Base-by-base conservation (phyloP, 2,888 invertebrate genomes). In the Cheilosia scutellata region DNA sequence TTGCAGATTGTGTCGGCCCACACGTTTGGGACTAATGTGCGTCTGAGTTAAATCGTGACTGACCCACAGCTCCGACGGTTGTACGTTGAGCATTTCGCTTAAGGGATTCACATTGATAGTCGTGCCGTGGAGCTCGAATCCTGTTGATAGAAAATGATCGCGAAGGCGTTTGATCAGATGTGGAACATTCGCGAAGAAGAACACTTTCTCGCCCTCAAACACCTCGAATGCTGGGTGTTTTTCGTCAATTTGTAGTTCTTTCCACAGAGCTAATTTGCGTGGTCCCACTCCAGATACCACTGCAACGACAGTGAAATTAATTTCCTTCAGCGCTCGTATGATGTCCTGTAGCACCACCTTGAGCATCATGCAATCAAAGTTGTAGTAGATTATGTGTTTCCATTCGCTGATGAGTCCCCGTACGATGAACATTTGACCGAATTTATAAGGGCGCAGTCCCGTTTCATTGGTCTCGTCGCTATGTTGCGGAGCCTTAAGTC, bases 331-430 rank as follows among this genome's bases (percentile, higher is more conserved):
- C 5, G 27, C 9, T 3, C 49, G 47, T 20, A 78, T 70, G 47
- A 78, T 40, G 29, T 71, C 57, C 13, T 78, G 62, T 1, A 78
- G 4, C 7, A 78, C 40, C 44, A 71, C 31, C 9, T 4, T 29
- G 2, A 63, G 71, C 63, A 78, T 47, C 71, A 71, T 78, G 40
- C 78, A 78, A 16, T 78, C 78, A 29, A 65, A 78, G 51, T 78
- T 65, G 20, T 71, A 78, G 31, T 71, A 78, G 40, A 78, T 31
- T 6, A 71, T 63, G 1, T 78, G 63, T 11, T 71, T 78, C 78
- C 78, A 78, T 1, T 71, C 57, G 44, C 37, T 33, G 0, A 63
- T 20, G 20, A 78, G 71, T 40, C 57, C 78, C 2, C 78, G 62
- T 2, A 71, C 20, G 1, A 78, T 71, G 27, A 77, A 68, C 20